Conservation (phyloP, 2,113 vertebrate species). For the Butorides virescens region DNA sequence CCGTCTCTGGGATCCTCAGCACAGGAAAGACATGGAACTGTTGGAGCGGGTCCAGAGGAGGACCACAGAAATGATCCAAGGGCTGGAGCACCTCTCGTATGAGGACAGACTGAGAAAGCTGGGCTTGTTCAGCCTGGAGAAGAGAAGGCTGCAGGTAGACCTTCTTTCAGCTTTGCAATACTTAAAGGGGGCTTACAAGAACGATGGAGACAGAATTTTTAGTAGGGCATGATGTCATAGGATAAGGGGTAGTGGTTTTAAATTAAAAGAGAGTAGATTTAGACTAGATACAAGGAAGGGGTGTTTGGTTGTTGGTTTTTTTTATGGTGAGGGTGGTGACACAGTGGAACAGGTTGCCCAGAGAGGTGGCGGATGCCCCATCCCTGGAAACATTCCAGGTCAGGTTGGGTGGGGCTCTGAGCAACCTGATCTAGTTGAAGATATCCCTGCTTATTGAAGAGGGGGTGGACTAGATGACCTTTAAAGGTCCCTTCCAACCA, state of each 20-base stretch:
- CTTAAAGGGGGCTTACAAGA: background rate
- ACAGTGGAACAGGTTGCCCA: background rate
- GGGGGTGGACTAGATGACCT: background rate
- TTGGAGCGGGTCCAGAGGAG: background rate
- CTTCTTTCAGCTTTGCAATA: background rate
- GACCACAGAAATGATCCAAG: background rate
- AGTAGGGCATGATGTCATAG: accelerated
- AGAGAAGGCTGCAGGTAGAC: background rate
- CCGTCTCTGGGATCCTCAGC: background rate
- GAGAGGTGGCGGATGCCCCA: background rate
- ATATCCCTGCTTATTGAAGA: background rate
- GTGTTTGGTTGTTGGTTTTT: too few relatives aligned
- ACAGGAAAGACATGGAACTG: too few relatives aligned
- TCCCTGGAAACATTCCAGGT: background rate
- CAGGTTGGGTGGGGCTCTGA: accelerated
- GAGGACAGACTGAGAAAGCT: background rate
- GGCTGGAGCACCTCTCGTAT: background rate
- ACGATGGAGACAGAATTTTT: background rate
- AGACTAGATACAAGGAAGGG: background rate
- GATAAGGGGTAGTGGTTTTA: background rate
- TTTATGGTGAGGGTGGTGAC: accelerated
- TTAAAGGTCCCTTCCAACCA: background rate
- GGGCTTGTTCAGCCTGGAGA: background rate
- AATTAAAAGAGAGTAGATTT: background rate
- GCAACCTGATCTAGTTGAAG: background rate